Percentiles rank a stretch among this genome's conserved stretches.
phyloP scores from a whole-genome alignment of 2,797 vertebrate genomes.

The Tokudaia muenninki region DNA sequence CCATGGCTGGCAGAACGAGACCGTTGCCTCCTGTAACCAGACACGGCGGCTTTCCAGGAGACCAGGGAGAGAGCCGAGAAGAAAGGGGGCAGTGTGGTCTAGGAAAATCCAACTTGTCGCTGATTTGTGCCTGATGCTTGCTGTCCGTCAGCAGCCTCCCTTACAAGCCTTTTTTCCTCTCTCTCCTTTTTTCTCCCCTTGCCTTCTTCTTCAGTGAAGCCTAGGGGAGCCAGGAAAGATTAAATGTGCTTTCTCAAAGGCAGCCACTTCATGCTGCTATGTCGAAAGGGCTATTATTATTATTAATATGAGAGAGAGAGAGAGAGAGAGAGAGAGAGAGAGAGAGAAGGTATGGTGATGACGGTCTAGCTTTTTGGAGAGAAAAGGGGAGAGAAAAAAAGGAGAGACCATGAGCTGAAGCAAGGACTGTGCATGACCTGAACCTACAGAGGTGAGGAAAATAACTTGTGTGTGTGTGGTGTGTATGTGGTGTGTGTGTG shows the following conservation, averaged over 20 bases:
- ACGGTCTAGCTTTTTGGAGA: constrained; percentile 78
- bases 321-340: constrained; percentile 69
- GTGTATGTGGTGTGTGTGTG: background rate
- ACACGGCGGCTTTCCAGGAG: constrained; percentile 88
- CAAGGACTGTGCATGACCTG: constrained; percentile 88
- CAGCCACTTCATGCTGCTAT: constrained; percentile 95
- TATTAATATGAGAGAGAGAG: constrained; percentile 66
- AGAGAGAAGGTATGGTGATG: constrained; percentile 73
- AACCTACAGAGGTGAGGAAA: constrained; percentile 88
- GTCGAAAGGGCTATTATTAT: constrained; percentile 89
- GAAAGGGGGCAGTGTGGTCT: constrained; percentile 94
- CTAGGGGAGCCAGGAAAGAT: constrained; percentile 96
- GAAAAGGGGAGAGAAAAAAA: constrained; percentile 75
- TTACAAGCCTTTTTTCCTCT: constrained; percentile 87
- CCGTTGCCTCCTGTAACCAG: constrained; percentile 87
- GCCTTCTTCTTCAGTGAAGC: constrained; percentile 92
- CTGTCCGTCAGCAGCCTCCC: constrained; percentile 94
- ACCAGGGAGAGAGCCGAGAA: constrained; percentile 86
- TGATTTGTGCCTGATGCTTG: constrained; percentile 92
- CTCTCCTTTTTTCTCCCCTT: constrained; percentile 81
- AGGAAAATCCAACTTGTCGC: constrained; percentile 91
- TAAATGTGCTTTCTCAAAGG: constrained; percentile 98
- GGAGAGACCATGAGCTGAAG: constrained; percentile 64
- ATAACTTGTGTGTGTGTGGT: constrained; percentile 51
- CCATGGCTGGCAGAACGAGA: constrained; percentile 86